Base-by-base conservation (phyloP, 2,113 vertebrate species). In the Astatoreochromis straeleni region DNA sequence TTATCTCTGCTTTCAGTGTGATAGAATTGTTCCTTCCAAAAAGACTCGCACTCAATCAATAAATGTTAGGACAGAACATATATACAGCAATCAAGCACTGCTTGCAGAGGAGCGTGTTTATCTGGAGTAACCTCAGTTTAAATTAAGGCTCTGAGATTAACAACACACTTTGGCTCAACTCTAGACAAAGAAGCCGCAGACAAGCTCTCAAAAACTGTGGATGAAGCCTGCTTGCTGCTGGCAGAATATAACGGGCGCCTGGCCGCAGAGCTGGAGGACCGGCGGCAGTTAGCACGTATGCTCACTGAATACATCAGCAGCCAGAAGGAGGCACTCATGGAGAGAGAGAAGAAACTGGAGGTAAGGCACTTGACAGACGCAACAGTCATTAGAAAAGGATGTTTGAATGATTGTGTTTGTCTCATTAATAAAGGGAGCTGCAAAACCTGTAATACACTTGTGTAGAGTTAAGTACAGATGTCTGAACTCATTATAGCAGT, bases 331-430 rank as follows among this genome's bases (percentile, higher is more conserved):
- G 97, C 98, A 54, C 95, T 99, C 78, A 96, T 93, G 1, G 98
- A 99, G 93, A 97, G 99, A 49, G 99, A 99, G 96, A 99, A 98
- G 92, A 99, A 99, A 87, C 97, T 99, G 12, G 98, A 99, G 95
- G 99, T 97, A 95, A 96, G 96, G 51, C 16, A 78, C 45, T 13
- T 5, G 7, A 49, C 16, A 29, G 3, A 31, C 1, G 7, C 26
- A 11, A n/a, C 7, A 2, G 1, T 21, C 3, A 12, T 40, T 19
- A 75, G 42, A 47, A 26, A 26, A 75, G 40, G 9, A 47, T 47
- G 40, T 73, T 17, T 47, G 68, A 26, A 17, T 29, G 7, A 7
- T 42, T 70, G 40, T 45, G 40, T 47, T 73, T 29, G 21, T 47
- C 68, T 26, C 6, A 2, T 80, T 55, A 31, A 49, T 75, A 75